Evolutionary conservation across 2,113 vertebrate species (phyloP), one percentile per base, ranked within the genome.

Genomic region (Archocentrus centrarchus): DNA sequence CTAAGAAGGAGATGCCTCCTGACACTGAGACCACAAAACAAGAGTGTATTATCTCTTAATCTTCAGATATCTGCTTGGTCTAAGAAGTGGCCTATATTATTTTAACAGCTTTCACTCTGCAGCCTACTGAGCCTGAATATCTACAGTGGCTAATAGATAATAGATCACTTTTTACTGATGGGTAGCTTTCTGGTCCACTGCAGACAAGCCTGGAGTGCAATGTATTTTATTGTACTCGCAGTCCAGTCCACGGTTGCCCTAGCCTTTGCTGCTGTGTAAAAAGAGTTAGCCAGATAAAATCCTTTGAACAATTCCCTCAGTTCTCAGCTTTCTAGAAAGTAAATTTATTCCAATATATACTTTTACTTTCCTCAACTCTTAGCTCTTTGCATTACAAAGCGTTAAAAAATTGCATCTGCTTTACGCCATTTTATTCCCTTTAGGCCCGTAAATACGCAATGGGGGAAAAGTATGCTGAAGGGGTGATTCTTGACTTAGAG

Each of bases 381-480:
- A 30, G 3, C 4, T 10, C 66, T 47, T 61, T 86, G 32, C 60
- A 58, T 77, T 55, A 78, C 58, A 27, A 81, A 75, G 32, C 60
- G 81, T 59, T 61, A 2, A 58, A 68, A 27, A 86, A 87, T 76
- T 3, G 75, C 3, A 32, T 70, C 39, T 32, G 27, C 39, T 76
- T 50, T 35, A 10, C 17, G 11, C 27, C 13, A 62, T 79, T 62
- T 77, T 53, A 70, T 58, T 75, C 9, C 10, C 32, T 82, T 50
- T 11, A 99, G 97, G 98, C 98, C 68, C 97, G 98, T 89, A 99
- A 97, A 91, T 99, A 99, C 6, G 92, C 97, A 18, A 96, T 99
- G 97, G 98, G 97, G 1, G 96, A 97, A 75, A 97, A 95, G 59
- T 99, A 98, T 3, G 90, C 93, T 0, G 98, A 99, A 87, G 97